Conservation (phyloP, 2,888 invertebrate genomes). For the Hyposoter didymator region DNA sequence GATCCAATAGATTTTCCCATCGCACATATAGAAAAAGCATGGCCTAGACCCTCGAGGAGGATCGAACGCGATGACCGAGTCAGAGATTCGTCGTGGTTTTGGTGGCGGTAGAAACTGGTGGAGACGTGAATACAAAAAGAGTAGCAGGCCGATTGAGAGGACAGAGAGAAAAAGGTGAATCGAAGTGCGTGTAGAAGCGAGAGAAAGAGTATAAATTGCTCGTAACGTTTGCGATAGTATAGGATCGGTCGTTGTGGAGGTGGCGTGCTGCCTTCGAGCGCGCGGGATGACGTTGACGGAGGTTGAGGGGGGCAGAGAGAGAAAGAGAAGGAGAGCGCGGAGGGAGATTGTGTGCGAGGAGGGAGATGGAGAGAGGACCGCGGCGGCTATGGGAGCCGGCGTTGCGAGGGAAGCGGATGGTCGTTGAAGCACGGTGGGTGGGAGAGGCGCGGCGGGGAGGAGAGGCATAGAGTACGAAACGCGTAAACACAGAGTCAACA, state of each 20-base stretch:
- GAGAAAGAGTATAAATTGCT: slow-evolving; percentile 46
- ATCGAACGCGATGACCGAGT: slow-evolving; percentile 69
- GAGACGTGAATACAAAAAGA: slow-evolving; percentile 25
- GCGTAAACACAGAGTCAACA: slow-evolving; percentile 84
- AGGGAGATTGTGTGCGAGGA: not conserved
- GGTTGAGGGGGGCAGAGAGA: slow-evolving; percentile 23
- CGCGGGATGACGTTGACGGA: slow-evolving; percentile 45
- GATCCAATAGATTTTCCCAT: not conserved
- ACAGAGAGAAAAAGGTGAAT: slow-evolving; percentile 25
- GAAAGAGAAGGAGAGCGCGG: slow-evolving; percentile 6
- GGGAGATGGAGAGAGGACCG: slow-evolving; percentile 31
- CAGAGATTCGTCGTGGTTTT: slow-evolving; percentile 44
- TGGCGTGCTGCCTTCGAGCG: slow-evolving; percentile 41
- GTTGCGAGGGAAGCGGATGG: slow-evolving; percentile 24
- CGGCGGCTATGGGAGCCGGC: slow-evolving; percentile 29
- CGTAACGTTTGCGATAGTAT: slow-evolving; percentile 47
- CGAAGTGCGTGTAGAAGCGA: slow-evolving; percentile 28
- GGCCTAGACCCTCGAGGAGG: slow-evolving; percentile 31
- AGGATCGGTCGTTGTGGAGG: slow-evolving; percentile 31
- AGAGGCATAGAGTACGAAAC: slow-evolving; percentile 77
- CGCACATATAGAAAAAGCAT: not conserved
- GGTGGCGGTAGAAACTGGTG: slow-evolving; percentile 14
- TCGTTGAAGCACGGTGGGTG: slow-evolving; percentile 34
- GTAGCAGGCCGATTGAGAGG: not conserved
- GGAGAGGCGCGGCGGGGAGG: slow-evolving; percentile 59